Percentiles rank a stretch among this genome's conserved stretches.
Evolutionary conservation across 2,888 invertebrate genomes (phyloP).

Genomic region (Macaria notata): DNA sequence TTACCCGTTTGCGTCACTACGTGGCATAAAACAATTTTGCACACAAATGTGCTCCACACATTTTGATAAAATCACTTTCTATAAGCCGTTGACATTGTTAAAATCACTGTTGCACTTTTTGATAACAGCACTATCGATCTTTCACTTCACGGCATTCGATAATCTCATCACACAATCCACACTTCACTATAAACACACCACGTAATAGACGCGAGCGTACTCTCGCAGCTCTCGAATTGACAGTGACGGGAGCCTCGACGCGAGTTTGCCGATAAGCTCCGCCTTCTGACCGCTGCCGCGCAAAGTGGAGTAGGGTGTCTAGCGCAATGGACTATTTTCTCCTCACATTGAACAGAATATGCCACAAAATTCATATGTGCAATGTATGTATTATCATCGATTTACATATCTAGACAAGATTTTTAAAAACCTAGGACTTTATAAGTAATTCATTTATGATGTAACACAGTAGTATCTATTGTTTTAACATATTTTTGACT

Average conservation of each 20-base stretch:
- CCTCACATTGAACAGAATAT: neutral
- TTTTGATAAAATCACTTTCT: conserved; percentile 73
- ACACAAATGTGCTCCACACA: conserved; percentile 78
- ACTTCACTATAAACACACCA: conserved; percentile 79
- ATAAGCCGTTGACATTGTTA: conserved; percentile 67
- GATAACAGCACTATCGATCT: conserved; percentile 69
- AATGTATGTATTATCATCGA: no score
- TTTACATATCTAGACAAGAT: no score
- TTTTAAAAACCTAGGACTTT: no score
- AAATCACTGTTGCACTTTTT: conserved; percentile 65
- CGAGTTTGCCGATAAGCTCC: conserved; percentile 82
- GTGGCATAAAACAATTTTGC: conserved; percentile 83
- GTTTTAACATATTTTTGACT: no score
- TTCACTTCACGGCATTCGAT: conserved; percentile 79
- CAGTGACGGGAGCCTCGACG: conserved; percentile 79
- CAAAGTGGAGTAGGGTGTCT: conserved; percentile 77
- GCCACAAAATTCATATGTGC: no score
- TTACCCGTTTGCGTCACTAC: conserved; percentile 84
- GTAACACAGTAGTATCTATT: no score
- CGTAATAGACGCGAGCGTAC: conserved; percentile 80
- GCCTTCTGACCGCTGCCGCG: conserved; percentile 83
- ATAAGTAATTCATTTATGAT: no score
- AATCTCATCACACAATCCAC: conserved; percentile 78
- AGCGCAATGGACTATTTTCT: conserved; percentile 31
- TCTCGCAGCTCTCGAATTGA: conserved; percentile 81